Percentiles rank a stretch among this genome's conserved stretches.
Conservation (phyloP, 2,797 vertebrate genomes). For the Alectoris magna region DNA sequence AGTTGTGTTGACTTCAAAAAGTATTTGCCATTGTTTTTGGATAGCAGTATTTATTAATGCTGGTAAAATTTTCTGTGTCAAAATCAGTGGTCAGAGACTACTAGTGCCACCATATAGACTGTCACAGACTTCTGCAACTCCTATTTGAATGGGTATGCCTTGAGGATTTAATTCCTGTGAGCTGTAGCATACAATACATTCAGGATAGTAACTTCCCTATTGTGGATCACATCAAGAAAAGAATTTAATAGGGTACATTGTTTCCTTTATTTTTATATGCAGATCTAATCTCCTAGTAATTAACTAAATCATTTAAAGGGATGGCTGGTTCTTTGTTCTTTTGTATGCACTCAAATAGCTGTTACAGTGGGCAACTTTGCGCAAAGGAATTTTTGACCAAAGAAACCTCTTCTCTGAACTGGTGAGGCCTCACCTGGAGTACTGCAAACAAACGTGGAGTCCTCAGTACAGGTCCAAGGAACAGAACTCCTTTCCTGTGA, state of each 20-base stretch:
- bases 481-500: no score
- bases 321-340: not conserved
- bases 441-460: no score
- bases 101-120: fast-evolving
- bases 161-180: not conserved
- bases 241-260: not conserved
- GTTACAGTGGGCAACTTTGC: fast-evolving
- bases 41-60: not conserved
- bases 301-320: not conserved
- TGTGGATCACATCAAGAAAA: not conserved
- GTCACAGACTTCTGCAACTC: not conserved
- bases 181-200: not conserved
- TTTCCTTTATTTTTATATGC: not conserved
- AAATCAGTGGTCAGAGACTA: not conserved
- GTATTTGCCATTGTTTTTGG: not conserved
- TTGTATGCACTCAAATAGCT: not conserved
- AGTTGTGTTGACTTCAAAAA: not conserved
- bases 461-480: no score
- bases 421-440: no score
- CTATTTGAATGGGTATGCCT: not conserved
- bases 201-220: not conserved
- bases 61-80: not conserved
- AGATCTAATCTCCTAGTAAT: not conserved
- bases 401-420: no score
- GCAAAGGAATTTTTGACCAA: not conserved